These are phyloP conservation scores for Corythornis leucogaster DNA, from an alignment of 2,797 vertebrate species.

Conservation along the genomic window DNA sequence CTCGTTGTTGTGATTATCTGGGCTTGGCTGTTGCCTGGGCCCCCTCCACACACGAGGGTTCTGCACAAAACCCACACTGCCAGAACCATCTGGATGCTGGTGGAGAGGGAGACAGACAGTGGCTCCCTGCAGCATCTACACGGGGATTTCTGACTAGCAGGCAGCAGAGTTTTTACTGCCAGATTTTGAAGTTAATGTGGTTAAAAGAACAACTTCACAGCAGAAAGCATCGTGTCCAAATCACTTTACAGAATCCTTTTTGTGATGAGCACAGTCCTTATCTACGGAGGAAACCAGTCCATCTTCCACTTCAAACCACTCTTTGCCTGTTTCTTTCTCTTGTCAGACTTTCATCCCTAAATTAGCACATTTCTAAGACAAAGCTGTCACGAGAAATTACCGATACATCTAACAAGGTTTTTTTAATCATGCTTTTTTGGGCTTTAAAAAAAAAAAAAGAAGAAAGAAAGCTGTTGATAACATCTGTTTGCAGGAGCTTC, in stretches of 20 bases:
- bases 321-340: background rate
- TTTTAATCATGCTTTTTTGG: background rate
- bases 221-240: background rate
- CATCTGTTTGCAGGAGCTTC: constrained; percentile 42
- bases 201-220: background rate
- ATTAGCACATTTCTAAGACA: constrained; percentile 47
- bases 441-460: background rate
- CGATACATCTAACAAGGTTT: background rate
- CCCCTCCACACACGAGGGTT: background rate
- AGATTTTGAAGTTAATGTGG: background rate
- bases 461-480: background rate
- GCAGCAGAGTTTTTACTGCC: background rate
- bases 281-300: background rate
- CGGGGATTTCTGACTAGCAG: background rate
- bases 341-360: constrained; percentile 42
- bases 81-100: background rate
- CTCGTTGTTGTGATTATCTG: background rate
- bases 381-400: constrained; percentile 42
- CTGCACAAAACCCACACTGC: background rate
- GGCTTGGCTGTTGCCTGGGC: background rate
- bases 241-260: background rate
- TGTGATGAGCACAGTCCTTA: background rate
- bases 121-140: background rate
- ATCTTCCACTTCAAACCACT: constrained; percentile 6
- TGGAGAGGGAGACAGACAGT: rapidly evolving